Percentiles rank a stretch among this genome's conserved stretches.
Conservation (phyloP, 2,113 vertebrate species). For the Chaenocephalus aceratus region DNA sequence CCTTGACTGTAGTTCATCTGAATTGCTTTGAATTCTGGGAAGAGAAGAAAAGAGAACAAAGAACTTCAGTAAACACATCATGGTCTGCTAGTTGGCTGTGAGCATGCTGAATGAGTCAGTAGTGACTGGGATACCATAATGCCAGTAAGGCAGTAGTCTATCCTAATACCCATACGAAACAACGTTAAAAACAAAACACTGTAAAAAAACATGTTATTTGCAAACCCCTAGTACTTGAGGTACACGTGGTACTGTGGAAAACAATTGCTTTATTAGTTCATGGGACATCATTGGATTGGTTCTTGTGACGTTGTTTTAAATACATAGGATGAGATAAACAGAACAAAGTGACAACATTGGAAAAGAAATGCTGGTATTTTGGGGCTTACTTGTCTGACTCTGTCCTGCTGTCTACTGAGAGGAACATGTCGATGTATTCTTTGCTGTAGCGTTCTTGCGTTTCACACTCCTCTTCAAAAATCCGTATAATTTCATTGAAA, state of each 20-base stretch:
- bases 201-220: too few species aligned
- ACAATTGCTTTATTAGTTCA: too few species aligned
- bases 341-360: too few species aligned
- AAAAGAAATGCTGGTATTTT: not conserved
- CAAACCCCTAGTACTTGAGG: too few species aligned
- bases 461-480: conserved; percentile 98
- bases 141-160: too few species aligned
- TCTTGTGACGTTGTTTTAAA: too few species aligned
- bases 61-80: not conserved
- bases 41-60: not conserved
- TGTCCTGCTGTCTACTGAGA: conserved; percentile 91
- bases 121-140: not conserved
- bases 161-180: too few species aligned
- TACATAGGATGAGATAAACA: too few species aligned
- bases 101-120: not conserved
- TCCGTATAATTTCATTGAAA: conserved; percentile 98
- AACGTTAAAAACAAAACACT: too few species aligned
- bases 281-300: too few species aligned
- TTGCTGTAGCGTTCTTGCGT: conserved; percentile 98
- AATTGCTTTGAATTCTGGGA: conserved; percentile 91
- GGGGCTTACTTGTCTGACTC: conserved; percentile 90
- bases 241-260: too few species aligned
- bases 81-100: not conserved
- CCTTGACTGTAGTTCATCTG: conserved; percentile 94
- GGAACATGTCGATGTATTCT: conserved; percentile 98